A percentile compares a stretch with the other conserved stretches of the same genome.
These are phyloP conservation scores for Noturus placidus DNA, from an alignment of 2,113 vertebrate genomes.

Conservation along the genomic window DNA sequence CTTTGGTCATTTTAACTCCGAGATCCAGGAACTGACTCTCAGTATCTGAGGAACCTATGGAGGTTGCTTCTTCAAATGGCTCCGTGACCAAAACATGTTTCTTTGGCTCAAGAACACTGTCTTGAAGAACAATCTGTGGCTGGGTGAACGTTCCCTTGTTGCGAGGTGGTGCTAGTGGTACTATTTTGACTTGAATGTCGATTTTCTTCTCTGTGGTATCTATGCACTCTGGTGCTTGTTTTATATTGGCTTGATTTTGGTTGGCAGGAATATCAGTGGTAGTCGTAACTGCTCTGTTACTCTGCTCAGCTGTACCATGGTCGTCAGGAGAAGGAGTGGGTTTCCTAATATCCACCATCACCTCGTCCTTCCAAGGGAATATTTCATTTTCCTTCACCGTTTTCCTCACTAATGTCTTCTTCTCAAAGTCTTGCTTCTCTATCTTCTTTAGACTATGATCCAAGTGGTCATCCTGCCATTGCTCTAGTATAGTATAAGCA, in stretches of 20 bases:
- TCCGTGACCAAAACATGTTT: not conserved
- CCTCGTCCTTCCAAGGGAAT: not conserved
- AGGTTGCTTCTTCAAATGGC: not conserved
- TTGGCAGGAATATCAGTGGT: not conserved
- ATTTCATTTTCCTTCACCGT: not conserved
- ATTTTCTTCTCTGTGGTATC: not conserved
- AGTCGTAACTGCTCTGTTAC: not conserved
- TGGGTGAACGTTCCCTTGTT: not conserved
- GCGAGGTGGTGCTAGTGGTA: not conserved
- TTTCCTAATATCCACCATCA: not conserved
- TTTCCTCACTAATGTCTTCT: slow-evolving; percentile 23
- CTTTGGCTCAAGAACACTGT: not conserved
- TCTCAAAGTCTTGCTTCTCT: slow-evolving; percentile 13
- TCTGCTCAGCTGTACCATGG: not conserved
- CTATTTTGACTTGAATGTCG: not conserved
- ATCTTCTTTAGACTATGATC: slow-evolving; percentile 1
- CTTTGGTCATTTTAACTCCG: not conserved
- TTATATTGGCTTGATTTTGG: not conserved
- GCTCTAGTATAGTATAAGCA: slow-evolving; percentile 19
- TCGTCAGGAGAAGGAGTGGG: not conserved
- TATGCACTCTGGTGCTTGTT: not conserved
- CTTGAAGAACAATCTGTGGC: slow-evolving; percentile 1
- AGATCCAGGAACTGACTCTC: slow-evolving; percentile 1
- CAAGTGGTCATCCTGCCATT: slow-evolving; percentile 23
- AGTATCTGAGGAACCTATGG: not conserved